Base-by-base conservation (phyloP, 2,797 vertebrate species). In the Vireo griseus region DNA sequence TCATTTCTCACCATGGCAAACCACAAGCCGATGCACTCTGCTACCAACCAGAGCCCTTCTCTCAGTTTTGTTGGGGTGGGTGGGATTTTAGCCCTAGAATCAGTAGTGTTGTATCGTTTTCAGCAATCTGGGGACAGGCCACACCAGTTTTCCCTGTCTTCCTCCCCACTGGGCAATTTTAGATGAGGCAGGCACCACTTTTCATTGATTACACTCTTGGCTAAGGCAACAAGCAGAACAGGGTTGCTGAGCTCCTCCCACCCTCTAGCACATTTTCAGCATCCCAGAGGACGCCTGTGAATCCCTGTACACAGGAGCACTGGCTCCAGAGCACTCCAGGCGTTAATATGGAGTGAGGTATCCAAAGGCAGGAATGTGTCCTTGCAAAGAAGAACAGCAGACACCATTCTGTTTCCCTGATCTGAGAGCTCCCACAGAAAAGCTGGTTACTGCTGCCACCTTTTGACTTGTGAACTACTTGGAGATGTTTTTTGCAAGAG, bases 361-460 rank as follows among this genome's bases (percentile, higher is more conserved):
- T 4, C 20, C 45, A 75, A 69, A 63, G 44, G 71, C 67, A 87
- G 63, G 78, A 39, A 22, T 4, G 15, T 13, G 16, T 26, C 79
- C n/a, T 31, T 59, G 52, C 48, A 48, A 58, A 65, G 37, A 5
- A 71, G 21, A 82, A 61, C 3, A 5, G 28, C 73, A 69, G 22
- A 24, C 24, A 31, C 1, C 5, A 15, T 65, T 63, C 91, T 76
- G 61, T 3, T 68, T 78, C 33, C 40, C 77, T 61, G 12, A 44
- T 66, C 35, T 10, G 48, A 86, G n/a, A 67, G 42, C 33, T 91
- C 31, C 25, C 51, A 39, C 10, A 44, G 65, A 67, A 86, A 69
- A 77, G 39, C 33, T 95, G 81, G 54, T 44, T 79, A 40, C 86
- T 92, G 88, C 95, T 95, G 94, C 94, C 94, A 95, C 86, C 92